These are phyloP conservation scores for Toxotes lorentzi DNA, from an alignment of 2,797 vertebrate species.

Conservation along the genomic window DNA sequence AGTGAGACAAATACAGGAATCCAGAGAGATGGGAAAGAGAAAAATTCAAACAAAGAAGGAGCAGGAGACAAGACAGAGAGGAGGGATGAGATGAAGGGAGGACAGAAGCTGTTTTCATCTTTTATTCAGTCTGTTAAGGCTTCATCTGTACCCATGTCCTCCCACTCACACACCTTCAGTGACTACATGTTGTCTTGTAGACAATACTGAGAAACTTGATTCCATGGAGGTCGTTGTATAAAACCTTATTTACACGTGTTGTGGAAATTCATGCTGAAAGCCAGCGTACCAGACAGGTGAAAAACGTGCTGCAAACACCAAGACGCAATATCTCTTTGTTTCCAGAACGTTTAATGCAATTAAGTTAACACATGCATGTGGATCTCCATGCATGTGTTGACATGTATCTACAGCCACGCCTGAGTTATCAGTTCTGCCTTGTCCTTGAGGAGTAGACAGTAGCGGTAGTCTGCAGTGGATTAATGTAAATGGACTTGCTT, in stretches of 20 bases:
- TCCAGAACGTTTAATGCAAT: no score
- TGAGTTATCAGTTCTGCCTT: no score
- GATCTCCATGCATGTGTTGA: no score
- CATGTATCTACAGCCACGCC: no score
- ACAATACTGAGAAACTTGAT: background rate
- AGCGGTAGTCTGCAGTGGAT: no score
- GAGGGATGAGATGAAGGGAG: constrained; percentile 58
- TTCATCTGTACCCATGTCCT: constrained; percentile 44
- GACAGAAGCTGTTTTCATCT: constrained; percentile 67
- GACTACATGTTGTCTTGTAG: constrained; percentile 7
- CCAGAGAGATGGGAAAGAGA: constrained; percentile 40
- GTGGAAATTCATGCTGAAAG: no score
- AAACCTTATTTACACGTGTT: background rate
- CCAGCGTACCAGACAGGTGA: no score
- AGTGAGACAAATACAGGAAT: constrained; percentile 42
- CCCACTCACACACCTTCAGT: constrained; percentile 42
- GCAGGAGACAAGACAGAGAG: constrained; percentile 25
- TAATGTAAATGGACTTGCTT: no score
- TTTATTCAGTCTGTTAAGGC: constrained; percentile 67
- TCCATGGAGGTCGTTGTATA: background rate
- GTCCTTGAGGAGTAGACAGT: no score
- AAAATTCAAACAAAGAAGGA: constrained; percentile 49
- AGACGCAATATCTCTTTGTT: no score
- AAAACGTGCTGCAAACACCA: no score
- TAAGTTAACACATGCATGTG: no score